Percentiles rank a stretch among this genome's conserved stretches.
phyloP scores from a whole-genome alignment of 2,113 vertebrate species.

The Thamnaconus septentrionalis region DNA sequence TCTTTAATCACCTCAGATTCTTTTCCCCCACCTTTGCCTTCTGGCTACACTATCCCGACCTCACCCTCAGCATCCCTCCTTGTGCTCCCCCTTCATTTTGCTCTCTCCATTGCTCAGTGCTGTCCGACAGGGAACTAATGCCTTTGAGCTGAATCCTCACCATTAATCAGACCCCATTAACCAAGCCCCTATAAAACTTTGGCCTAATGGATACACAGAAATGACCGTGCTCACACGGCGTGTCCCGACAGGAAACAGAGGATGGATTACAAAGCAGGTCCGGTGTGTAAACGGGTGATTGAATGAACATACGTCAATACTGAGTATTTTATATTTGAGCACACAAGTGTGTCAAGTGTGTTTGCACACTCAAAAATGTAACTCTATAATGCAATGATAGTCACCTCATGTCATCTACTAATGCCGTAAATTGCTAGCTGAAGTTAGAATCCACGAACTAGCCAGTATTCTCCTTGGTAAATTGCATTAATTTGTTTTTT shows the following conservation, averaged over 20 bases:
- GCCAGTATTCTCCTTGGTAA: too few relatives aligned
- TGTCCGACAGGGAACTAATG: conserved; percentile 51
- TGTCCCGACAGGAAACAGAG: neutral
- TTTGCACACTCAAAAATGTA: too few relatives aligned
- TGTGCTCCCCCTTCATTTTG: conserved; percentile 1
- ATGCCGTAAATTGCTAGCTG: too few relatives aligned
- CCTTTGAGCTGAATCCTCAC: conserved; percentile 39
- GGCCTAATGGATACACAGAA: conserved; percentile 48
- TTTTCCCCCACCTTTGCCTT: neutral
- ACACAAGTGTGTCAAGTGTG: too few relatives aligned
- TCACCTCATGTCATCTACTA: too few relatives aligned
- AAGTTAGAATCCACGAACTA: too few relatives aligned
- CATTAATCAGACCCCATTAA: conserved; percentile 67
- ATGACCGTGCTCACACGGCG: conserved; percentile 13
- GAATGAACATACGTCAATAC: too few relatives aligned
- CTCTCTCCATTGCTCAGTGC: conserved; percentile 25
- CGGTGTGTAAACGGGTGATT: neutral
- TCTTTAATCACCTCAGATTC: conserved; percentile 7
- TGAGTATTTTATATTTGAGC: too few relatives aligned
- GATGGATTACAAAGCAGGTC: neutral
- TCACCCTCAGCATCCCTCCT: conserved; percentile 9
- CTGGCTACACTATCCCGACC: neutral
- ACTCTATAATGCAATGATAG: too few relatives aligned
- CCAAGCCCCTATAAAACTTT: conserved; percentile 35
- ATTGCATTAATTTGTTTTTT: too few relatives aligned